Base-by-base conservation (phyloP, 2,797 vertebrate genomes). In the Gallinago nigripennis region DNA sequence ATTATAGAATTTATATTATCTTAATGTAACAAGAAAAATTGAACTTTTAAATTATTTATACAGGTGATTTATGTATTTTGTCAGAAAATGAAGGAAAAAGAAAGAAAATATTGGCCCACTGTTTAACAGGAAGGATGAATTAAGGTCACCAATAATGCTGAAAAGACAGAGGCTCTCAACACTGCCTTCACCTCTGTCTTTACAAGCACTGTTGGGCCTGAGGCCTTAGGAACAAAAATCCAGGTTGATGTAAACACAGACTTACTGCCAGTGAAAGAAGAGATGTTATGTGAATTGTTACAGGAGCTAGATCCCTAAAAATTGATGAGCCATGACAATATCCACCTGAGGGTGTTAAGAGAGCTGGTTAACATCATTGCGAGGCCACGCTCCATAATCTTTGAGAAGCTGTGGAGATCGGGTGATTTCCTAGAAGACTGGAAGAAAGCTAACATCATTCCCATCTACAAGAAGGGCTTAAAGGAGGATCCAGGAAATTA, bases 11-110 rank as follows among this genome's bases (percentile, higher is more conserved):
- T 39, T 39, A 96, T 81, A 96, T 96, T 82, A 97, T 97, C 95
- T 94, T 97, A 77, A 39, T 66, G 35, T 61, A 43, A 8, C 85
- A 97, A 97, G 93, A 83, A 75, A 95, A 97, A 97, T 60, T 61
- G 93, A 95, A 93, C 97, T 97, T 97, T 95, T 68, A 92, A 92
- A 96, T 93, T 97, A 90, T 97, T 98, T 96, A 37, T 77, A 30
- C 16, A 18, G 35, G 43, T 51, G 37, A 77, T 43, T n/a, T 2
- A 73, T 57, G 21, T 46, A 25, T 37, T 92, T 81, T 80, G 56
- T 33, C 64, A 60, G 39, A 94, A 95, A 87, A 78, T 19, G 4
- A 57, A 72, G 28, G 18, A 20, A 53, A 50, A 23, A 45, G 27
- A 69, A 69, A 25, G 25, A 56, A 81, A 69, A 70, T 69, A 84